phyloP scores from a whole-genome alignment of 2,113 vertebrate species.

The Macquaria ambigua region DNA sequence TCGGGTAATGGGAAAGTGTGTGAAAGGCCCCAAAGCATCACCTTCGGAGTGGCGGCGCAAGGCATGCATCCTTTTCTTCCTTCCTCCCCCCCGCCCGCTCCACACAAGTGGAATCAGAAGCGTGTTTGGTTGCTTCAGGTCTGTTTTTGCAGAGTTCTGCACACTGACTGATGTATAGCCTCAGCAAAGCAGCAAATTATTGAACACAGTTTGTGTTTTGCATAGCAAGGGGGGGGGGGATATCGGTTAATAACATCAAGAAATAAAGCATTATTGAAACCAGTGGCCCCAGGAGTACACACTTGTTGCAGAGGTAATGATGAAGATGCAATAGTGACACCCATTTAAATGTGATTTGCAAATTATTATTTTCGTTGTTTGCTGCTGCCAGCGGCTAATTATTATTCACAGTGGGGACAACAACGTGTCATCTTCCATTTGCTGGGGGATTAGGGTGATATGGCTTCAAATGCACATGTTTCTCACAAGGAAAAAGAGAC shows the following conservation, averaged over 20 bases:
- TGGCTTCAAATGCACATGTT: conserved; percentile 60
- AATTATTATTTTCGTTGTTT: conserved; percentile 66
- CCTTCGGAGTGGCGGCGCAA: conserved; percentile 41
- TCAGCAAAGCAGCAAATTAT: conserved; percentile 35
- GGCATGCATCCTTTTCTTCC: conserved; percentile 37
- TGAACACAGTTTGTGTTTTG: conserved; percentile 38
- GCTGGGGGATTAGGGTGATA: conserved; percentile 66
- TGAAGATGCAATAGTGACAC: conserved; percentile 57
- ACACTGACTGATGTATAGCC: conserved; percentile 35
- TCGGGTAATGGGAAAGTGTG: neutral
- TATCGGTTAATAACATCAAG: conserved; percentile 32
- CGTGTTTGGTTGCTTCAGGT: conserved; percentile 46
- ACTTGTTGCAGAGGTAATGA: conserved; percentile 62
- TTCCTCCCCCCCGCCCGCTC: neutral
- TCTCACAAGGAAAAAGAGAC: conserved; percentile 40
- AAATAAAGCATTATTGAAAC: conserved; percentile 27
- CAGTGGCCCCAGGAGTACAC: conserved; percentile 42
- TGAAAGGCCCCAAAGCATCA: conserved; percentile 29
- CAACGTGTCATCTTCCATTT: conserved; percentile 73
- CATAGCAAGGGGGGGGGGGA: neutral
- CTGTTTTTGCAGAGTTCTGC: conserved; percentile 29
- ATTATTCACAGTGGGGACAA: conserved; percentile 73
- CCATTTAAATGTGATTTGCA: conserved; percentile 73
- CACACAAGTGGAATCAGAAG: conserved; percentile 20
- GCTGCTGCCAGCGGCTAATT: conserved; percentile 68